These are phyloP conservation scores for Pelagia noctiluca DNA, from an alignment of 30 jellyfish, hydroid and myxozoan genomes.

Conservation along the genomic window DNA sequence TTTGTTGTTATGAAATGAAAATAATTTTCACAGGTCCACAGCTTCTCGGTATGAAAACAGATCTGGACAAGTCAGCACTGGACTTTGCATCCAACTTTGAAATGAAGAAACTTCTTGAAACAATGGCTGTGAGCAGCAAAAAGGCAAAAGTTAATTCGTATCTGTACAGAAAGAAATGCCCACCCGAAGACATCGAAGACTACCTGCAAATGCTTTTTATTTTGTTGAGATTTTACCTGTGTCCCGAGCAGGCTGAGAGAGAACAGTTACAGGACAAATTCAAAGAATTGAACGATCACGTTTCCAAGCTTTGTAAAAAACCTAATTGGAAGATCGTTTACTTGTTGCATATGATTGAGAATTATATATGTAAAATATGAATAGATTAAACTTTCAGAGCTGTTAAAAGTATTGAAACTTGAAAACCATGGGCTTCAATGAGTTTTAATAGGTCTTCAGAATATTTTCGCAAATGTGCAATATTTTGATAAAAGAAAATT, in stretches of 20 bases:
- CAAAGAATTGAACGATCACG: neutral
- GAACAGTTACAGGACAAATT: neutral
- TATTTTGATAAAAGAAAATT: no score
- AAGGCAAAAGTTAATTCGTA: neutral
- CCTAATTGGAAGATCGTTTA: neutral
- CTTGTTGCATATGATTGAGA: no score
- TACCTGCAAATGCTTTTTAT: neutral
- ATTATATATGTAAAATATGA: no score
- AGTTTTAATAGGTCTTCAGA: no score
- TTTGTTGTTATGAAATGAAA: no score
- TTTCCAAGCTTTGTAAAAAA: no score
- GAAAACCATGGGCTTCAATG: no score
- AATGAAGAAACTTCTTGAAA: constrained; percentile 27
- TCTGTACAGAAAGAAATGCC: neutral
- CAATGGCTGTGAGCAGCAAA: neutral
- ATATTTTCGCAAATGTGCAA: no score
- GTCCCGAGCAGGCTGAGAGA: neutral
- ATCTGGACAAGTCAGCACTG: constrained; percentile 26
- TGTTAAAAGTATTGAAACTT: no score
- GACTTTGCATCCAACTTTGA: constrained; percentile 10
- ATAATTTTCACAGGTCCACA: constrained; percentile 24
- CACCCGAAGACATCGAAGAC: neutral
- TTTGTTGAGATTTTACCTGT: neutral
- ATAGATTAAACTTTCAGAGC: no score
- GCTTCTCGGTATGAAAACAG: constrained; percentile 26